A percentile compares a stretch with the other conserved stretches of the same genome.
These are phyloP conservation scores for Tetragonula carbonaria DNA, from an alignment of 2,888 invertebrate species.

Conservation along the genomic window DNA sequence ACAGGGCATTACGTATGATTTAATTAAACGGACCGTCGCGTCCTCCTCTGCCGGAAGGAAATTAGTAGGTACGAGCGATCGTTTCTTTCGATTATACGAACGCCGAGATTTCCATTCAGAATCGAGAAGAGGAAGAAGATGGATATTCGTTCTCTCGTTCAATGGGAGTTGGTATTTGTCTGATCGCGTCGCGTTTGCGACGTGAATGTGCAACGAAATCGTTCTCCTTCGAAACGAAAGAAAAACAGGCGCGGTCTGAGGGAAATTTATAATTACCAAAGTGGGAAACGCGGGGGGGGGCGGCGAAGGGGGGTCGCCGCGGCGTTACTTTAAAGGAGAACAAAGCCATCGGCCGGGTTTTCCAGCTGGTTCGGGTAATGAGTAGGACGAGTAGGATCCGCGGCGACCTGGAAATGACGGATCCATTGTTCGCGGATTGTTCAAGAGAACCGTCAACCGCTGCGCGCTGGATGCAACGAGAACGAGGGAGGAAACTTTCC, in stretches of 20 bases:
- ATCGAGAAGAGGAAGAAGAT: neutral
- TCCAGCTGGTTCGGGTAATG: constrained; percentile 57
- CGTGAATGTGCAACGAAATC: constrained; percentile 19
- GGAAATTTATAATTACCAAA: constrained; percentile 57
- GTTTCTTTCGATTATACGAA: neutral
- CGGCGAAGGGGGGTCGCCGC: neutral
- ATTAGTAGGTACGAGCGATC: constrained; percentile 30
- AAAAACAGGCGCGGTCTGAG: constrained; percentile 23
- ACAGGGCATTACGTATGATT: constrained; percentile 66
- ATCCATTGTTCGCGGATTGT: constrained; percentile 68
- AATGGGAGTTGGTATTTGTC: neutral
- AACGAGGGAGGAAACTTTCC: constrained; percentile 35
- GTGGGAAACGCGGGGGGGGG: neutral
- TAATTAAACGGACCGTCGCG: constrained; percentile 72
- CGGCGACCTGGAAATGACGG: constrained; percentile 69
- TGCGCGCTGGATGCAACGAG: constrained; percentile 36
- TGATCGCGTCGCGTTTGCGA: neutral
- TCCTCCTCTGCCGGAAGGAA: constrained; percentile 56
- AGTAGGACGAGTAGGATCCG: constrained; percentile 54
- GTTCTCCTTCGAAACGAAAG: neutral
- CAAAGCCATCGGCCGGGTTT: constrained; percentile 44
- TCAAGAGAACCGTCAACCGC: constrained; percentile 37
- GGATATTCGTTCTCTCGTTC: neutral
- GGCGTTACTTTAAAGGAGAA: constrained; percentile 57
- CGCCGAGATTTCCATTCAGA: too few species aligned